These are phyloP conservation scores for Volucella inflata DNA, from an alignment of 2,888 invertebrate species.

Conservation along the genomic window DNA sequence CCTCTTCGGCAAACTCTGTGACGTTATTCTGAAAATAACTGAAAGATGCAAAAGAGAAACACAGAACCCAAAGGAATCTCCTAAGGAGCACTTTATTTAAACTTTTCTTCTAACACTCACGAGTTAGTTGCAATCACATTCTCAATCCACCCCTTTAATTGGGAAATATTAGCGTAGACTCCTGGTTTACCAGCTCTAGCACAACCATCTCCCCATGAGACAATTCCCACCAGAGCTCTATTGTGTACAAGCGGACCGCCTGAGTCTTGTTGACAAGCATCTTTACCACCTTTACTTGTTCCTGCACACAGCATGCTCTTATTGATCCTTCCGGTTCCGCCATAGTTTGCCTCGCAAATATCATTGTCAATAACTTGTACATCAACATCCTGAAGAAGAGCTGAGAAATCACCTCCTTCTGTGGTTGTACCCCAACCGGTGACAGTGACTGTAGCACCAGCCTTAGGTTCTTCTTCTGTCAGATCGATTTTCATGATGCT, in stretches of 20 bases:
- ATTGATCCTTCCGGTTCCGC: conserved; percentile 70
- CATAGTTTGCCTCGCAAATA: conserved; percentile 81
- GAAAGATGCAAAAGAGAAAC: too few relatives aligned
- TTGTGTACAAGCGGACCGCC: conserved; percentile 81
- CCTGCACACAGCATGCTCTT: conserved; percentile 81
- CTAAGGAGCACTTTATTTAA: too few relatives aligned
- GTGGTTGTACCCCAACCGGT: conserved; percentile 81
- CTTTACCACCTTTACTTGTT: conserved; percentile 77
- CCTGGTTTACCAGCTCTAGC: conserved; percentile 80
- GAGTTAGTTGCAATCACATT: not conserved
- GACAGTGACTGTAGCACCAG: conserved; percentile 78
- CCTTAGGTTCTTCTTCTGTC: conserved; percentile 76
- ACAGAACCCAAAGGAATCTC: too few relatives aligned
- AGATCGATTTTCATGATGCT: conserved; percentile 82
- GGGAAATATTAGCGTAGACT: conserved; percentile 77
- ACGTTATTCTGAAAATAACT: too few relatives aligned
- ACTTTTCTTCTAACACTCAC: not conserved
- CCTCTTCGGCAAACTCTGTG: too few relatives aligned
- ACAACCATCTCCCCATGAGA: conserved; percentile 82
- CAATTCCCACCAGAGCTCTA: conserved; percentile 79
- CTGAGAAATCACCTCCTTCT: conserved; percentile 77
- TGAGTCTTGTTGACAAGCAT: conserved; percentile 81
- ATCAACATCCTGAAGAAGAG: conserved; percentile 84
- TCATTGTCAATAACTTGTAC: conserved; percentile 84
- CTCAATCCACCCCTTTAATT: conserved; percentile 76